Evolutionary conservation across 2,113 vertebrate genomes (phyloP).

Genomic region (Cephalopterus ornatus): DNA sequence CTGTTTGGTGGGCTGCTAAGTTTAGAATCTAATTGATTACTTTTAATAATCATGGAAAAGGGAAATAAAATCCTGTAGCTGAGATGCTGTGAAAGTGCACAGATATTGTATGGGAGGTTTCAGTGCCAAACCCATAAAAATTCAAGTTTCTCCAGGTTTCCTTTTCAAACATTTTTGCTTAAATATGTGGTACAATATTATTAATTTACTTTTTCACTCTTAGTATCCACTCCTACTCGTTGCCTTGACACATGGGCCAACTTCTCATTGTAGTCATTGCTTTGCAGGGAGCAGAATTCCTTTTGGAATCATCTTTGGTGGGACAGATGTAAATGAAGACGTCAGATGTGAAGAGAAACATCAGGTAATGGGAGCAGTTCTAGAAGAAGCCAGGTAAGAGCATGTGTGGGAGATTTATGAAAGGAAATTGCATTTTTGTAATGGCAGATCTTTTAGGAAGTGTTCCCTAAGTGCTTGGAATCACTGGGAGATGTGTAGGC

Average conservation of each 20-base stretch:
- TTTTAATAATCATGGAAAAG: background rate
- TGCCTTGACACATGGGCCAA: fast-evolving
- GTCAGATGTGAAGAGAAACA: constrained; percentile 80
- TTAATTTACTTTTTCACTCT: background rate
- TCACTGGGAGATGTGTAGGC: background rate
- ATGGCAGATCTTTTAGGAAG: background rate
- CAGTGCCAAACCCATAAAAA: background rate
- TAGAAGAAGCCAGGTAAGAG: constrained; percentile 86
- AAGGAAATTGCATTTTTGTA: background rate
- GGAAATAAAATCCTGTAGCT: background rate
- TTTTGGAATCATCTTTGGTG: constrained; percentile 92
- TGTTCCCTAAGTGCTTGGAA: background rate
- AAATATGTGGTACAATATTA: background rate
- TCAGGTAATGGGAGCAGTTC: constrained; percentile 84
- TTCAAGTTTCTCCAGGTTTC: background rate
- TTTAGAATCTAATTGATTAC: background rate
- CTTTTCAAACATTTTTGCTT: background rate
- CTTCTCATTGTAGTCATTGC: background rate
- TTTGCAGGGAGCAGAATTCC: constrained; percentile 81
- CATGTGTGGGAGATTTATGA: background rate
- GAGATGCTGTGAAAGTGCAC: background rate
- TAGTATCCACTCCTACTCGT: background rate
- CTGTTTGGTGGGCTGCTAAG: background rate
- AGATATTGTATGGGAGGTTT: background rate
- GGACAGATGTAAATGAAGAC: constrained; percentile 96